These are phyloP conservation scores for Trichoplax adhaerens DNA, from an alignment of 37 sponge, comb jelly and placozoan genomes.

Conservation along the genomic window DNA sequence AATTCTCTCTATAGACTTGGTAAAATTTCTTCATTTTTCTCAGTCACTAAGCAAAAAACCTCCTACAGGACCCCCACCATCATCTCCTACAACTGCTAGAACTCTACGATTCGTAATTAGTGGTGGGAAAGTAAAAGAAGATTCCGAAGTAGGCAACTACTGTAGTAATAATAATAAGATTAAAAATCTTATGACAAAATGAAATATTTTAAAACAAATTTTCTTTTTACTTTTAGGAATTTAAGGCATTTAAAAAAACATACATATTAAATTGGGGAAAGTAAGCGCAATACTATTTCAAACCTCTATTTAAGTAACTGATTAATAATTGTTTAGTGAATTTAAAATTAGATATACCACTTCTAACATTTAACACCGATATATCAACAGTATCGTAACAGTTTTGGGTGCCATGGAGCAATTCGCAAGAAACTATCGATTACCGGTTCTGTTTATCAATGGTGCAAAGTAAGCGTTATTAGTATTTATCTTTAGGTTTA, in stretches of 20 bases:
- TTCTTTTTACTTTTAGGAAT: background rate
- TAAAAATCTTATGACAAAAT: no score
- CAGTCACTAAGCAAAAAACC: background rate
- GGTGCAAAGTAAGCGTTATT: slow-evolving; percentile 21
- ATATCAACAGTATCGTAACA: slow-evolving; percentile 19
- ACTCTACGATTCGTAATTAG: slow-evolving; percentile 10
- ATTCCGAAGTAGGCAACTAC: slow-evolving; percentile 8
- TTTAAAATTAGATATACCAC: no score
- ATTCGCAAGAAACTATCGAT: slow-evolving; percentile 37
- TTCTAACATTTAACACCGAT: no score
- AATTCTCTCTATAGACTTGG: no score
- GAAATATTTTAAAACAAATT: no score
- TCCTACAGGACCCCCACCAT: slow-evolving; percentile 14
- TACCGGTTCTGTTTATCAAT: slow-evolving; percentile 43
- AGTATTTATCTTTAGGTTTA: background rate
- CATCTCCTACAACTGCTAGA: slow-evolving; percentile 6
- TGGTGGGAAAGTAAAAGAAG: slow-evolving; percentile 7
- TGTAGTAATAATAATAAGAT: background rate
- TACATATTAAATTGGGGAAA: slow-evolving; percentile 2
- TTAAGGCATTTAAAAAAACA: background rate
- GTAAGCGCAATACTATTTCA: background rate
- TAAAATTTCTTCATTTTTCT: no score
- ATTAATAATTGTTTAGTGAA: no score
- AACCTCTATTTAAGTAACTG: background rate
- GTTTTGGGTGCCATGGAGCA: slow-evolving; percentile 30